Evolutionary conservation across 2,888 invertebrate genomes (phyloP).

Genomic region (Cephus nigrinus): DNA sequence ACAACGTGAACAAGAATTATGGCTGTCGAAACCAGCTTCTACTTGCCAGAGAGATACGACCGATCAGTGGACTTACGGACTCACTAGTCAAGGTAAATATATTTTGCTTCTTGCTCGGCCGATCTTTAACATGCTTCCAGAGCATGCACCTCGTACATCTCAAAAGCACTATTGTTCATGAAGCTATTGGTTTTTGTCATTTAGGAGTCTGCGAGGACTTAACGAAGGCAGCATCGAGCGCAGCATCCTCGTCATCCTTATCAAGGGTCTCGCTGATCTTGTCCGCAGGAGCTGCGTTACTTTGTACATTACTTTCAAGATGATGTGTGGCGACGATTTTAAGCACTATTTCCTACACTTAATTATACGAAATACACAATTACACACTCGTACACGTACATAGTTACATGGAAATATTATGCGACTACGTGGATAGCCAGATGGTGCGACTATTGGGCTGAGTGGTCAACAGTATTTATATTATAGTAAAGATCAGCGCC

Average conservation of each 20-base stretch:
- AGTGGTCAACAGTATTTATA: constrained; percentile 2
- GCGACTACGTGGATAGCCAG: constrained; percentile 2
- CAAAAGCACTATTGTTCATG: neutral
- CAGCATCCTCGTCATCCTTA: constrained; percentile 54
- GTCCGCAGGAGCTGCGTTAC: constrained; percentile 41
- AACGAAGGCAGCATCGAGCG: constrained; percentile 57
- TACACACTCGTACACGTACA: constrained; percentile 10
- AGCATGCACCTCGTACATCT: neutral
- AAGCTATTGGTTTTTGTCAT: constrained; percentile 24
- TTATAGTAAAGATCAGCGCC: neutral
- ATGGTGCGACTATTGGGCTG: neutral
- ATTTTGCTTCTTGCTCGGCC: neutral
- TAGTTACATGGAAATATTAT: constrained; percentile 13
- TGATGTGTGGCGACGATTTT: constrained; percentile 51
- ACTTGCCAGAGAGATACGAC: constrained; percentile 53
- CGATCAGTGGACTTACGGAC: constrained; percentile 54
- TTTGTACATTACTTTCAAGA: constrained; percentile 55
- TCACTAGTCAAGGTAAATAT: constrained; percentile 56
- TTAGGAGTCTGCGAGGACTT: constrained; percentile 61
- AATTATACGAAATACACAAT: neutral
- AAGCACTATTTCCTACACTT: neutral
- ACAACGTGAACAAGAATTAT: constrained; percentile 52
- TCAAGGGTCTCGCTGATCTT: constrained; percentile 50
- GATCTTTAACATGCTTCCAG: neutral
- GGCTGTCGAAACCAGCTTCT: constrained; percentile 52